phyloP scores from a whole-genome alignment of 1,140 invertebrate genomes.

The Paracyclopina nana region DNA sequence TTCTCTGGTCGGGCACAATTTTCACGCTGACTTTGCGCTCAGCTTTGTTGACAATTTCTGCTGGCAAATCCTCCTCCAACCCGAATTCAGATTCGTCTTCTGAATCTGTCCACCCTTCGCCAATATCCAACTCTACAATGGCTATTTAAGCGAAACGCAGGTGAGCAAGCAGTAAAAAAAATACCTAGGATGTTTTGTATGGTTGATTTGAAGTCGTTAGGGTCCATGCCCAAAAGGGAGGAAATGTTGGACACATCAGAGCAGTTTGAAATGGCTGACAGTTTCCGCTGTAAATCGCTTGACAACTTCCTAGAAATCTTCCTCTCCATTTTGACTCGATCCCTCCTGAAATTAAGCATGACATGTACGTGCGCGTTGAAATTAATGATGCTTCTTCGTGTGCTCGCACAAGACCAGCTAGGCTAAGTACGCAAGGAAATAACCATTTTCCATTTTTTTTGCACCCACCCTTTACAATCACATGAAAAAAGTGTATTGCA shows the following conservation, averaged over 20 bases:
- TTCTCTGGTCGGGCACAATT: not conserved
- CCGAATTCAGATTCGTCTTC: not conserved
- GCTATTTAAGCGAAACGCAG: not conserved
- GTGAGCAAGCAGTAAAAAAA: too few relatives aligned
- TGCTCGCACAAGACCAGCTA: too few relatives aligned
- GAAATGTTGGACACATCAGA: slow-evolving; percentile 14
- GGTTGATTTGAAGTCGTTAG: slow-evolving; percentile 6
- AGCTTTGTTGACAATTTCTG: not conserved
- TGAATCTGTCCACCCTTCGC: not conserved
- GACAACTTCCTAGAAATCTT: slow-evolving; percentile 10
- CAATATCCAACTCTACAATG: not conserved
- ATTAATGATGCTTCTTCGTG: too few relatives aligned
- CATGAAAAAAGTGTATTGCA: too few relatives aligned
- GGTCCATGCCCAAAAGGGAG: slow-evolving; percentile 1
- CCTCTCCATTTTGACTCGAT: not conserved
- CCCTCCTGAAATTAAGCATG: too few relatives aligned
- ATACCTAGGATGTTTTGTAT: slow-evolving; percentile 10
- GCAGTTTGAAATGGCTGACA: slow-evolving; percentile 9
- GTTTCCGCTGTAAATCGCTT: slow-evolving; percentile 7
- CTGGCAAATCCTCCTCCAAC: not conserved
- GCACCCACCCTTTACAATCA: too few relatives aligned
- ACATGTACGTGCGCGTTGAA: too few relatives aligned
- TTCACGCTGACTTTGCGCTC: not conserved
- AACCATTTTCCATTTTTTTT: too few relatives aligned
- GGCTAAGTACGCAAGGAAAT: too few relatives aligned